Percentiles rank a stretch among this genome's conserved stretches.
Evolutionary conservation across 2,113 vertebrate species (phyloP).

Genomic region (Fulmarus glacialis): DNA sequence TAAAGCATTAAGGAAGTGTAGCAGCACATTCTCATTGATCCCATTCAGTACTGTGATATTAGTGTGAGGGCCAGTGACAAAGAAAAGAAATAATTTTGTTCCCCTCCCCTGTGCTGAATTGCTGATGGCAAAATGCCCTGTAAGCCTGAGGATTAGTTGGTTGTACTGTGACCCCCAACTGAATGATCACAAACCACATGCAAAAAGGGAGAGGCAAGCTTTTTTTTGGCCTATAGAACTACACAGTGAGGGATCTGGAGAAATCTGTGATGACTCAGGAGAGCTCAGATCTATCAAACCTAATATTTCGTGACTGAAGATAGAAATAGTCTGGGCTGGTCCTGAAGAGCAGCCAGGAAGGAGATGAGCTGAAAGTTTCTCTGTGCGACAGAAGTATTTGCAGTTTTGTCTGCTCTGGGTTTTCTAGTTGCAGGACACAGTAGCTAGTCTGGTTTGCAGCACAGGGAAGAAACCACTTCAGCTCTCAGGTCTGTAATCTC

Average conservation of each 20-base stretch:
- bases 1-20: conserved; percentile 63
- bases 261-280: background rate
- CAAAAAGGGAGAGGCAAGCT: background rate
- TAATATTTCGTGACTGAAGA: background rate
- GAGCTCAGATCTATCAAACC: background rate
- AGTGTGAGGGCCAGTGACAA: background rate
- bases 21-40: conserved; percentile 60
- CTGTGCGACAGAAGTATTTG: background rate
- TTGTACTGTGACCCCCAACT: background rate
- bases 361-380: background rate
- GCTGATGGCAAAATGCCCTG: background rate
- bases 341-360: background rate
- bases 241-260: background rate
- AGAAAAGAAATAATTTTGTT: background rate
- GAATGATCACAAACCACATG: background rate
- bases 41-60: background rate
- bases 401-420: background rate
- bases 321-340: background rate
- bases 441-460: background rate
- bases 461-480: background rate
- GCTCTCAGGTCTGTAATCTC: background rate
- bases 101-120: background rate
- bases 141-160: background rate
- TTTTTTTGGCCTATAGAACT: background rate
- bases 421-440: background rate